phyloP scores from a whole-genome alignment of 2,888 invertebrate genomes.

The Apodemia duryi region DNA sequence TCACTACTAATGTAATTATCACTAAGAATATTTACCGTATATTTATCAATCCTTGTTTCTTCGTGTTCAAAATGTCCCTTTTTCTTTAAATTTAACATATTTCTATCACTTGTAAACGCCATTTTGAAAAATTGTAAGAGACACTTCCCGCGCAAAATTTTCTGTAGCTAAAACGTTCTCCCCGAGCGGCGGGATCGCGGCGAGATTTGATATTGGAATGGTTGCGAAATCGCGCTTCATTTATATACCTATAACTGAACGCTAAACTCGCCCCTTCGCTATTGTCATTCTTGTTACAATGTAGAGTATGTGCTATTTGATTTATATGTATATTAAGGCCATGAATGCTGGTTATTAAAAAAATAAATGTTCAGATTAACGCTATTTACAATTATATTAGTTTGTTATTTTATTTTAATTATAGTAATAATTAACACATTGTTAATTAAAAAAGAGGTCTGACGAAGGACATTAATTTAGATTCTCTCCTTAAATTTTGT shows the following conservation, averaged over 20 bases:
- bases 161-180: slow-evolving; percentile 57
- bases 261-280: slow-evolving; percentile 57
- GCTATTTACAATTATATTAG: background rate
- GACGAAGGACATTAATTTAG: no score
- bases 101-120: slow-evolving; percentile 68
- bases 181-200: slow-evolving; percentile 50
- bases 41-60: slow-evolving; percentile 66
- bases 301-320: slow-evolving; percentile 38
- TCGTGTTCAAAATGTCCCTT: slow-evolving; percentile 63
- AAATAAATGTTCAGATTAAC: background rate
- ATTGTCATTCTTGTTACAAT: slow-evolving; percentile 42
- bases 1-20: no score
- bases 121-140: slow-evolving; percentile 43
- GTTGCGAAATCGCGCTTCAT: slow-evolving; percentile 68
- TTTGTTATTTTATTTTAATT: background rate
- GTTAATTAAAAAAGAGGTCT: background rate
- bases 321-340: slow-evolving; percentile 19
- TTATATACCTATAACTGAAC: slow-evolving; percentile 60
- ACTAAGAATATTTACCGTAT: slow-evolving; percentile 54
- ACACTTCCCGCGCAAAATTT: slow-evolving; percentile 55
- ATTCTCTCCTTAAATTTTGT: no score
- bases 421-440: background rate
- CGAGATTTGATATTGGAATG: slow-evolving; percentile 73
- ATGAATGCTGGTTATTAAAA: background rate
- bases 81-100: slow-evolving; percentile 58